phyloP scores from a whole-genome alignment of 2,797 vertebrate genomes.

The Anas bahamensis region DNA sequence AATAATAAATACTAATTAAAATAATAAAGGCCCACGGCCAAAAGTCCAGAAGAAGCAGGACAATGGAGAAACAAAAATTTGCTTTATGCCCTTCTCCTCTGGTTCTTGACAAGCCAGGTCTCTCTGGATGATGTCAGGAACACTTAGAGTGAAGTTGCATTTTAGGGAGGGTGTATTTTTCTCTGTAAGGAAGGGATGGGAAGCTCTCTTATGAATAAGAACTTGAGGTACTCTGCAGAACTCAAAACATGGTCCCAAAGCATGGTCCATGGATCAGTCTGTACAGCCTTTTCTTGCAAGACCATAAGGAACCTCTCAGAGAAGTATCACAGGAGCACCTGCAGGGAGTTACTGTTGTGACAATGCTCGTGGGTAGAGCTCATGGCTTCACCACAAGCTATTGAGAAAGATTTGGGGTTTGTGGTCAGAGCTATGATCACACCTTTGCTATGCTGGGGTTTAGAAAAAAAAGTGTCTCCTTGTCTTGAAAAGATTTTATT shows the following conservation, averaged over 20 bases:
- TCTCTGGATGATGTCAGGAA: neutral
- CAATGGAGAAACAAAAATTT: neutral
- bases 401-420: neutral
- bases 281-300: neutral
- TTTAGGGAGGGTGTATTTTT: neutral
- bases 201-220: neutral
- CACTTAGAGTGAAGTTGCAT: neutral
- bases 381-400: neutral
- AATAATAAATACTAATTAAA: neutral
- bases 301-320: neutral
- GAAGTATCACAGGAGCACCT: neutral
- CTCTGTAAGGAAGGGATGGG: neutral
- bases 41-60: neutral
- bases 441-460: neutral
- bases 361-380: neutral
- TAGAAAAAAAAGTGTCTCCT: neutral
- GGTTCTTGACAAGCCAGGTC: neutral
- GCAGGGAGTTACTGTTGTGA: neutral
- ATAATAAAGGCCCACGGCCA: neutral
- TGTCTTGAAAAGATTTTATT: too few species aligned
- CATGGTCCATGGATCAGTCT: neutral
- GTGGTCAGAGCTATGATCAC: neutral
- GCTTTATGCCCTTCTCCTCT: neutral
- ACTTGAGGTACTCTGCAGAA: neutral
- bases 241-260: neutral